Conservation (phyloP, 2,113 vertebrate genomes). For the Amblyornis subalaris region DNA sequence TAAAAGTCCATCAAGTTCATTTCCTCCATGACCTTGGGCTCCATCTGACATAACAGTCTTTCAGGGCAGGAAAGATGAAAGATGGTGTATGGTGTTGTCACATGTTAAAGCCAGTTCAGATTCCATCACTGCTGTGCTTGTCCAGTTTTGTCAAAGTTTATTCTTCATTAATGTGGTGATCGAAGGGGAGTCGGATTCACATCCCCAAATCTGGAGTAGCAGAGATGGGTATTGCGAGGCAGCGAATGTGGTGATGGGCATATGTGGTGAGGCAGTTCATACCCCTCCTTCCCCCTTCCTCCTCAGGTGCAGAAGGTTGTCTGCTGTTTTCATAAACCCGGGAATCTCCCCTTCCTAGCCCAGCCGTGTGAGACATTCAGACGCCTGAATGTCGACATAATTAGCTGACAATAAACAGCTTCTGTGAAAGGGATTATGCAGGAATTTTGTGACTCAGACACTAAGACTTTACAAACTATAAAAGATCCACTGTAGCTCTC, state of each 20-base stretch:
- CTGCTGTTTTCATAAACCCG: no score
- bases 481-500: no score
- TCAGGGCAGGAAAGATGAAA: not conserved
- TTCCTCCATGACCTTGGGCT: not conserved
- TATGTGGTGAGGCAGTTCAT: no score
- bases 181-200: not conserved
- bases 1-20: not conserved
- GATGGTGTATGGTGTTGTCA: not conserved
- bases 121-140: not conserved
- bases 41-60: not conserved
- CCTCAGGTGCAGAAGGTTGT: no score
- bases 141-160: not conserved
- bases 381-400: no score
- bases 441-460: no score
- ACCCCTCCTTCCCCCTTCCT: no score
- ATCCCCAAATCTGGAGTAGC: not conserved
- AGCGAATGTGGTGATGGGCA: not conserved
- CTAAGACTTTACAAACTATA: no score
- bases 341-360: no score
- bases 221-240: not conserved
- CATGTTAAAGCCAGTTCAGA: not conserved
- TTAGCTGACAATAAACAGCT: no score
- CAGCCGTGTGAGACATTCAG: no score
- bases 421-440: no score
- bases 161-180: not conserved